These are phyloP conservation scores for Cololabis saira DNA, from an alignment of 2,113 vertebrate species.

Conservation along the genomic window DNA sequence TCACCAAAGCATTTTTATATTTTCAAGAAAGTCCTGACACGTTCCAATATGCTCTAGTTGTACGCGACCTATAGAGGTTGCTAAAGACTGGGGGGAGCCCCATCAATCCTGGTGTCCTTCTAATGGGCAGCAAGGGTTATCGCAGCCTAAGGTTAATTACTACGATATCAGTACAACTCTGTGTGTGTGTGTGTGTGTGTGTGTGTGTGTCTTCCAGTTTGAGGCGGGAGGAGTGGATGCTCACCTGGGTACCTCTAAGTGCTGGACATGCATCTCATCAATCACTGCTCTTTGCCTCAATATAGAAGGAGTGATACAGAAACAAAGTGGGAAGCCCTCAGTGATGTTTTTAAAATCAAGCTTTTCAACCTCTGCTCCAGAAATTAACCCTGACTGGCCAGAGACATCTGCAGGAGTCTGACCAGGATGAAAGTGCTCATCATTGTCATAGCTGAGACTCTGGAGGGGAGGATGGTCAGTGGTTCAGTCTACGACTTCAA, in stretches of 20 bases:
- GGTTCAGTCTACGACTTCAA: background rate
- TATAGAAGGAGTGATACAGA: slow-evolving; percentile 44
- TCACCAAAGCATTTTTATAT: background rate
- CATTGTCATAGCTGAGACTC: background rate
- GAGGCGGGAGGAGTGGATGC: slow-evolving; percentile 63
- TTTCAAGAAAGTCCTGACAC: slow-evolving; percentile 7
- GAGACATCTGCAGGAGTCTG: slow-evolving; percentile 49
- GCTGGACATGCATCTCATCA: slow-evolving; percentile 78
- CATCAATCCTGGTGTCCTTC: slow-evolving; percentile 85
- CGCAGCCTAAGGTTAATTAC: slow-evolving; percentile 86
- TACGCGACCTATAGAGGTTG: slow-evolving; percentile 51
- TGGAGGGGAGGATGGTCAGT: too few species aligned
- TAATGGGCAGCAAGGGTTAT: slow-evolving; percentile 81
- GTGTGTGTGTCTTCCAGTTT: slow-evolving; percentile 41
- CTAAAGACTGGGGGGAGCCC: slow-evolving; percentile 71
- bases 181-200: slow-evolving; percentile 36
- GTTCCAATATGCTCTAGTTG: slow-evolving; percentile 36
- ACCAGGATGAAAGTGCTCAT: slow-evolving; percentile 51
- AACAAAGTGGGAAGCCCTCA: slow-evolving; percentile 55
- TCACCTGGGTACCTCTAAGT: slow-evolving; percentile 72
- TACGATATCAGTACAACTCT: slow-evolving; percentile 72
- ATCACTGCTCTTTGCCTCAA: slow-evolving; percentile 73
- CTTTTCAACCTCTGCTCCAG: slow-evolving; percentile 52
- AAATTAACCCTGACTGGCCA: slow-evolving; percentile 68
- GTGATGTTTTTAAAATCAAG: slow-evolving; percentile 67